Evolutionary conservation across 2,797 vertebrate species (phyloP), one percentile per base, ranked within the genome.

Genomic region (Poecilia velifera): DNA sequence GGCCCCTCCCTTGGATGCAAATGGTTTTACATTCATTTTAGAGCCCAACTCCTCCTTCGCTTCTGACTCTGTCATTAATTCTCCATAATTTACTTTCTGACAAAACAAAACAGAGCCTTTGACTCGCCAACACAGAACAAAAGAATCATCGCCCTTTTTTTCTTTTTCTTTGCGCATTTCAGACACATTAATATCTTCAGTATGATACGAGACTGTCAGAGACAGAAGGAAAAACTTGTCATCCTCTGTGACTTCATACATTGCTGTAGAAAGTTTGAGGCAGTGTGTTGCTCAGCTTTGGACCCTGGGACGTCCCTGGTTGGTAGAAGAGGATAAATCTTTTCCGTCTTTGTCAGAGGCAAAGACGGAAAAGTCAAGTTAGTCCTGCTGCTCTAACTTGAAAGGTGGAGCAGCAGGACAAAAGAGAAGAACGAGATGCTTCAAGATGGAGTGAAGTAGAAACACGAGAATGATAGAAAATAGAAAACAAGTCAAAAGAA

Each of bases 391-490:
- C 34, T 34, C 34, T 34, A 34, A 81, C 80, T 89, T 88, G 84
- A 91, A 89, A 88, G 89, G 81, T 8, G 1, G 72, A 86, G 86
- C 77, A 86, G 85, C 76, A 74, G 84, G 90, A 88, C 84, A 88
- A 78, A 78, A 59, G 72, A 77, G 73, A 72, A 64, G 81, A 84
- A 76, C 73, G 84, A 80, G 72, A 34, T 87, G 80, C 72, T 46
- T 55, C 71, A 43, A 6, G 73, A 74, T 80, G 76, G 82, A 77
- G 72, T 18, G 80, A 57, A 28, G 59, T 73, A 82, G 82, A 83
- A 90, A 92, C 90, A 85, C 72, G 89, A 93, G 83, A 36, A 47
- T 75, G 72, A 74, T 39, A 68, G 53, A 59, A 66, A 59, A 66
- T 72, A 70, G 53, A 81, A 80, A 77, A 87, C 43, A 45, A 80